phyloP scores from a whole-genome alignment of 2,888 invertebrate species.

The Crepidodera aurea region DNA sequence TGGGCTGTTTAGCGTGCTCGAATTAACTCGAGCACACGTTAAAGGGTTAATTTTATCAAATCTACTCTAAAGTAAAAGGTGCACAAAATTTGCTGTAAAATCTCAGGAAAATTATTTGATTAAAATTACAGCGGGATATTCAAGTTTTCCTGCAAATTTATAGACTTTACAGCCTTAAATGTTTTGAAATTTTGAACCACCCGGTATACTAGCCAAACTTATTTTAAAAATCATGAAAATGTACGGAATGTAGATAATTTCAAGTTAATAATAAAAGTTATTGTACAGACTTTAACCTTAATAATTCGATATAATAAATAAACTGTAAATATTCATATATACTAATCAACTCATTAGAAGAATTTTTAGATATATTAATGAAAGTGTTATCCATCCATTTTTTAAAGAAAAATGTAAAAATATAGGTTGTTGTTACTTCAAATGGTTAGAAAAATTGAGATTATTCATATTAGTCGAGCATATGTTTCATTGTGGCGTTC shows the following conservation, averaged over 20 bases:
- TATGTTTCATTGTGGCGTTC: not conserved
- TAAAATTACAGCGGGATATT: no score
- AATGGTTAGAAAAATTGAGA: not conserved
- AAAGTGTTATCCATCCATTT: constrained; percentile 51
- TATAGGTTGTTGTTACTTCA: constrained; percentile 8
- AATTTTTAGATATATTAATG: constrained; percentile 44
- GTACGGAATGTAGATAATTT: constrained; percentile 1
- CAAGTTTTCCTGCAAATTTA: no score
- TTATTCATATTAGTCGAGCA: constrained; percentile 2
- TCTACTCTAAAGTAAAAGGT: no score
- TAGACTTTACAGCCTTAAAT: no score
- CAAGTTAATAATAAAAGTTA: constrained; percentile 21
- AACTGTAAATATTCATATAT: constrained; percentile 37
- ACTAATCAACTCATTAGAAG: constrained; percentile 40
- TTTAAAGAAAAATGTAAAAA: constrained; percentile 36
- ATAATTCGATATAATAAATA: constrained; percentile 9
- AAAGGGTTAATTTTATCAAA: no score
- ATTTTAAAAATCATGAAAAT: not conserved
- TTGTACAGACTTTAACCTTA: constrained; percentile 35
- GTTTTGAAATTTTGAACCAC: not conserved
- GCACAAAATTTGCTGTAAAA: no score
- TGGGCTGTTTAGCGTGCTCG: no score
- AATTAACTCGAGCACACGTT: no score
- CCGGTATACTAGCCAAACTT: not conserved
- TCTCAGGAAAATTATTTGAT: no score